phyloP scores from a whole-genome alignment of 2,113 vertebrate genomes.

The Solea solea region DNA sequence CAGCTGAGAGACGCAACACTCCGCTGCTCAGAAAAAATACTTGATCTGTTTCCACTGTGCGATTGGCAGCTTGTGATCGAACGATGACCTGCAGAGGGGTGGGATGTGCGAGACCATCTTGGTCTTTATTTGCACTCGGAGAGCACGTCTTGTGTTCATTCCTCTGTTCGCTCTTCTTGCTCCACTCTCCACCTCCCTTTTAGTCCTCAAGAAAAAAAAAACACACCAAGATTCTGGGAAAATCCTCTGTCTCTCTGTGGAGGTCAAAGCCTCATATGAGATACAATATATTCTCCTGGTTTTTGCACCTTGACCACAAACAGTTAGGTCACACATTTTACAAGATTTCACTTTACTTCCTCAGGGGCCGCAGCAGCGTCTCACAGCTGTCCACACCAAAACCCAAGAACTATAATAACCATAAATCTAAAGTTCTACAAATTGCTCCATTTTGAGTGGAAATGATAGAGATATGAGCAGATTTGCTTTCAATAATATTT shows the following conservation, averaged over 20 bases:
- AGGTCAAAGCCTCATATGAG: background rate
- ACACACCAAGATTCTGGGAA: background rate
- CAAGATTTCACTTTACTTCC: background rate
- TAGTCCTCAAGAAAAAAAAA: constrained; percentile 6
- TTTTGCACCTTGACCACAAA: background rate
- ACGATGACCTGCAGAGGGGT: constrained; percentile 21
- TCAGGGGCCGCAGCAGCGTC: background rate
- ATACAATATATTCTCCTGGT: background rate
- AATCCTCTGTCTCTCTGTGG: background rate
- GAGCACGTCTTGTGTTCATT: constrained; percentile 11
- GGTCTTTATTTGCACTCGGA: constrained; percentile 61
- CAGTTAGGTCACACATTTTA: background rate
- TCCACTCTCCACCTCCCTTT: constrained; percentile 5
- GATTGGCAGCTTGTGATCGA: constrained; percentile 42
- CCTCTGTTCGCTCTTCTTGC: background rate
- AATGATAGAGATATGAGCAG: background rate
- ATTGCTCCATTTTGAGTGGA: background rate
- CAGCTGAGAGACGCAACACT: constrained; percentile 18
- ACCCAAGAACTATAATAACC: background rate
- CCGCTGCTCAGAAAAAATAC: constrained; percentile 5
- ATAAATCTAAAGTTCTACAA: background rate
- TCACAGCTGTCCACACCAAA: background rate
- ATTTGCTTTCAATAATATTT: background rate
- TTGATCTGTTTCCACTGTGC: constrained; percentile 23
- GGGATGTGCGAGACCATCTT: constrained; percentile 23